A percentile compares a stretch with the other conserved stretches of the same genome.
These are phyloP conservation scores for Ypsolopha scabrella DNA, from an alignment of 2,888 invertebrate genomes.

Conservation along the genomic window DNA sequence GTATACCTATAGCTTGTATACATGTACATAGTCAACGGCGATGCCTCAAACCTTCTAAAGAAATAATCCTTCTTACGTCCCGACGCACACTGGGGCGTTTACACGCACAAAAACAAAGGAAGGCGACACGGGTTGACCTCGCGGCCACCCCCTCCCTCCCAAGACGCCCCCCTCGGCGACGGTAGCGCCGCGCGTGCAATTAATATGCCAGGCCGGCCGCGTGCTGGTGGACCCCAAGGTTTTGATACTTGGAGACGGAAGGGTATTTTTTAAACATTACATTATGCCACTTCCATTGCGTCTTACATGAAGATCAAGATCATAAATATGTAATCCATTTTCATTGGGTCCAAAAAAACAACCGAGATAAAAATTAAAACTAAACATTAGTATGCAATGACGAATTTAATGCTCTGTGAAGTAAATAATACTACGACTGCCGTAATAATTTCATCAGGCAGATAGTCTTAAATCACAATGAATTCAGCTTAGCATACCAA, in stretches of 20 bases:
- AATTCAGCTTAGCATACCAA: no score
- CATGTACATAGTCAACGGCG: background rate
- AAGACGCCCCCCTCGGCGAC: conserved; percentile 34
- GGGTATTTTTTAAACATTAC: no score
- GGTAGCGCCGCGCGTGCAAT: conserved; percentile 68
- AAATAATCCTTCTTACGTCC: conserved; percentile 4
- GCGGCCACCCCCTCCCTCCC: conserved; percentile 58
- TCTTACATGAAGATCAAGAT: no score
- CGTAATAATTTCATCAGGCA: no score
- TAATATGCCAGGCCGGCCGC: conserved; percentile 70
- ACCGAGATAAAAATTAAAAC: no score
- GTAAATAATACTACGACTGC: no score
- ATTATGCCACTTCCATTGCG: no score
- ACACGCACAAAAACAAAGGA: conserved; percentile 67
- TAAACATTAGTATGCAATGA: no score
- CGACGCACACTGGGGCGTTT: conserved; percentile 20
- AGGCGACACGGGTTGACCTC: conserved; percentile 64
- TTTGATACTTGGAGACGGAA: conserved; percentile 27
- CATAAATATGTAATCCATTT: no score
- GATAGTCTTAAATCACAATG: no score
- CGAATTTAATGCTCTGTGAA: no score
- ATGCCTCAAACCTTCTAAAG: background rate
- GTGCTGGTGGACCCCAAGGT: conserved; percentile 22
- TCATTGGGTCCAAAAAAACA: no score
- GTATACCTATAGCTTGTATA: background rate